A percentile compares a stretch with the other conserved stretches of the same genome.
Evolutionary conservation across 2,888 invertebrate species (phyloP).

Genomic region (Crocallis elinguaria): DNA sequence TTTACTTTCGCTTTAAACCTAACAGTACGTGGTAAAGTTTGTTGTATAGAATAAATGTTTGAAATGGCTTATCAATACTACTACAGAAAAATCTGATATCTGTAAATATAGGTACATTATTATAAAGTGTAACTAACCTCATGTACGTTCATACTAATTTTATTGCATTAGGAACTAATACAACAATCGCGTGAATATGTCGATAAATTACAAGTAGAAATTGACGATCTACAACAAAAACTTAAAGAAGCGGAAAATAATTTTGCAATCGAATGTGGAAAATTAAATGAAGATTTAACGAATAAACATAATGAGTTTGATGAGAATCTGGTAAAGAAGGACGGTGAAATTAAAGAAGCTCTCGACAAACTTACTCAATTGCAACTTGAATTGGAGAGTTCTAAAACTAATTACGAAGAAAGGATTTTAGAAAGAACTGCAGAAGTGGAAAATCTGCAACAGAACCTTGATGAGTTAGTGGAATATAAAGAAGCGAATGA

Average conservation of each 20-base stretch:
- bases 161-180: constrained; percentile 63
- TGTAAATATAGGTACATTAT: background rate
- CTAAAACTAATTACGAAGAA: constrained; percentile 45
- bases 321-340: constrained; percentile 51
- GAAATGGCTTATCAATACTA: no score
- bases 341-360: constrained; percentile 56
- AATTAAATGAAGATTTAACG: constrained; percentile 51
- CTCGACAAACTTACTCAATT: constrained; percentile 49
- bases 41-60: no score
- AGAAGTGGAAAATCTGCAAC: constrained; percentile 47
- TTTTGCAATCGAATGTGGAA: constrained; percentile 46
- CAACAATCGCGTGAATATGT: constrained; percentile 45
- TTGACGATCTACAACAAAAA: constrained; percentile 58
- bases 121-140: constrained; percentile 20
- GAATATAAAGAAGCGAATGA: constrained; percentile 41
- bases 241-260: constrained; percentile 52
- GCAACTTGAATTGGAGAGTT: constrained; percentile 49
- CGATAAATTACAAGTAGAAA: constrained; percentile 58
- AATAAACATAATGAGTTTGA: constrained; percentile 54
- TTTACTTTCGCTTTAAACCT: no score
- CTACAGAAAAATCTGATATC: background rate
- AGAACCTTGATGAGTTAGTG: constrained; percentile 46
- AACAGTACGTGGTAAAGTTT: no score
- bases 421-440: constrained; percentile 41
- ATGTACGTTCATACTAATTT: constrained; percentile 38